Conservation (phyloP, 2,888 invertebrate species). For the Sipha maydis region DNA sequence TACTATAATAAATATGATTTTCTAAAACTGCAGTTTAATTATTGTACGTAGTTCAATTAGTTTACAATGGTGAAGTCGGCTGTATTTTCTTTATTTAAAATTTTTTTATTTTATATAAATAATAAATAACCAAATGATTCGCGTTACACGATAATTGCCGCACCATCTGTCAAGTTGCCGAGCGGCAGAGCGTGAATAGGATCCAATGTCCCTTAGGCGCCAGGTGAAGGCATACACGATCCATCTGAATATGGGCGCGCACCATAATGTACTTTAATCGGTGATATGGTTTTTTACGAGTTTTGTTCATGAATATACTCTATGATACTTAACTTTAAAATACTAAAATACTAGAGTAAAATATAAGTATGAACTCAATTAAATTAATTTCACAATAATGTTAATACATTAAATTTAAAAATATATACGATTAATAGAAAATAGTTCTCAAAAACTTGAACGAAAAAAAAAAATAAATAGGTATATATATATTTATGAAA, state of each 20-base stretch:
- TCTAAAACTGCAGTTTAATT: too few relatives aligned
- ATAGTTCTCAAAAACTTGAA: not conserved
- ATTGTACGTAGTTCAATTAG: too few relatives aligned
- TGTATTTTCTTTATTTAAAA: too few relatives aligned
- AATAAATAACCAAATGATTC: constrained; percentile 31
- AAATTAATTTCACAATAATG: not conserved
- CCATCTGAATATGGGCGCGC: constrained; percentile 46
- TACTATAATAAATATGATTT: too few relatives aligned
- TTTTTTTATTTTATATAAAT: not conserved
- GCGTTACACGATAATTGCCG: constrained; percentile 42
- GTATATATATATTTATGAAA: too few relatives aligned
- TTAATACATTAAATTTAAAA: not conserved
- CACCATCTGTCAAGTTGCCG: constrained; percentile 55
- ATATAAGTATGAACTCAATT: not conserved
- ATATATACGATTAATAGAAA: not conserved
- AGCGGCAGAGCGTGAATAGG: constrained; percentile 46
- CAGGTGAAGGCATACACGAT: constrained; percentile 47
- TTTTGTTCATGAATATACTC: constrained; percentile 13
- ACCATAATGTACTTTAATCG: constrained; percentile 38
- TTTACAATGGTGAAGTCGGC: too few relatives aligned
- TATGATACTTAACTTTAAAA: not conserved
- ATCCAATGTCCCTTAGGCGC: constrained; percentile 45
- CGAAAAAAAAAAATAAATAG: too few relatives aligned
- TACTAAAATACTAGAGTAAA: not conserved
- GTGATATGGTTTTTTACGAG: not conserved